Base-by-base conservation (phyloP, 1,140 invertebrate species). In the Hylyphantes graminicola region DNA sequence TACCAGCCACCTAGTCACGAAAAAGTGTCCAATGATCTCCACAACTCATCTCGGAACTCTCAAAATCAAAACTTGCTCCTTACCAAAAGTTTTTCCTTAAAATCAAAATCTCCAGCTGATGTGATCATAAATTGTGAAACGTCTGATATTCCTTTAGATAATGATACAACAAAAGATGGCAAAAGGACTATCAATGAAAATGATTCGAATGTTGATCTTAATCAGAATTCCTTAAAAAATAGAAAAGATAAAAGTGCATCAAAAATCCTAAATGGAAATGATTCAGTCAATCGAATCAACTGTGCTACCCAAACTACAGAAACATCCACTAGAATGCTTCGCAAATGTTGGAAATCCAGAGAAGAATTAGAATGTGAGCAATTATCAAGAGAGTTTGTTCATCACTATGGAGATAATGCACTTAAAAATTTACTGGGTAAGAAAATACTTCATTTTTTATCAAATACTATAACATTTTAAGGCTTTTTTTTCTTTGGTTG, bases 301-400 rank as follows among this genome's bases (percentile, higher is more conserved):
- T 76, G 78, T 85, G 77, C 77, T 12, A 85, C 84, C 8, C 85
- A 85, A 77, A 85, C 78, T 19, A 65, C 59, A 21, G 68, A 79
- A 51, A 75, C 77, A 7, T 76, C 5, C 59, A 35, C 77, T 17
- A 75, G 63, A 70, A 21, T 85, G 12, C 59, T 35, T 48, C 70
- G 77, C 4, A 85, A 75, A 61, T 51, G 19, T 50, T 19, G 11
- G 10, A 85, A 85, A 76, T 76, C 85, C n/a, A 80, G 70, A 53
- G 77, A 80, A 76, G 78, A 85, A 63, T 15, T 85, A 7, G 78
- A 85, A 63, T 85, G 85, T 76, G 85, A 85, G 64, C 55, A 64
- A 19, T 21, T 85, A 13, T 81, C 85, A 3, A 59, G 48, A 11
- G 85, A 85, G 75, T 81, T 85, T 61, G 50, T 85, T 76, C 51